Evolutionary conservation across 2,113 vertebrate genomes (phyloP), one percentile per base, ranked within the genome.

Genomic region (Proteles cristata): DNA sequence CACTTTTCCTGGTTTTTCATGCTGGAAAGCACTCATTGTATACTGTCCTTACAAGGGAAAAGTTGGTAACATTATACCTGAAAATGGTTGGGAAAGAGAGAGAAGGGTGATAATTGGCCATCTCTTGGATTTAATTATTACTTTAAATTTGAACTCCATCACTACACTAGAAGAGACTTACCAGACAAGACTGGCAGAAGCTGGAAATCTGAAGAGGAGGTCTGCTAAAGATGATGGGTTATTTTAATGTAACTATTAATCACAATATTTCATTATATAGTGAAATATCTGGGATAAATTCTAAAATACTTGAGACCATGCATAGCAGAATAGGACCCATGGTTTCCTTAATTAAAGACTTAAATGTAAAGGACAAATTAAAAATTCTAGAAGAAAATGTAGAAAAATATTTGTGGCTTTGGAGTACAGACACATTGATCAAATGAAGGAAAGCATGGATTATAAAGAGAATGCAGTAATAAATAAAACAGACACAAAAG

Each of bases 241-340:
- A 71, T 53, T 92, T 86, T 50, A 87, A 53, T 87, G 53, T 7
- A 73, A 81, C 39, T 61, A 28, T 83, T 87, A 39, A 39, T 73
- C 74, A 87, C 25, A 80, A 39, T 63, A 81, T 10, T 73, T 73
- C 17, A 39, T 69, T 77, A 81, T 80, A 11, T 73, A 84, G 23
- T 82, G 48, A 93, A 93, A 88, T 48, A 68, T 74, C 35, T 88
- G 16, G 17, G 31, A 88, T 90, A 88, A 88, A 83, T 74, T 66
- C 35, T 93, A 89, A 77, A 61, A 63, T 33, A 11, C 25, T 74
- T 66, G 23, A 14, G 26, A 63, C 7, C 9, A 3, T 68, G 5
- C 43, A 76, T 68, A 23, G 45, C 48, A 65, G 15, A 66, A 76
- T 66, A 48, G 16, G n/a, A 71, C 31, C 68, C 55, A 77, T n/a